Conservation (phyloP, 1,140 invertebrate species). For the Meteorus sp. region DNA sequence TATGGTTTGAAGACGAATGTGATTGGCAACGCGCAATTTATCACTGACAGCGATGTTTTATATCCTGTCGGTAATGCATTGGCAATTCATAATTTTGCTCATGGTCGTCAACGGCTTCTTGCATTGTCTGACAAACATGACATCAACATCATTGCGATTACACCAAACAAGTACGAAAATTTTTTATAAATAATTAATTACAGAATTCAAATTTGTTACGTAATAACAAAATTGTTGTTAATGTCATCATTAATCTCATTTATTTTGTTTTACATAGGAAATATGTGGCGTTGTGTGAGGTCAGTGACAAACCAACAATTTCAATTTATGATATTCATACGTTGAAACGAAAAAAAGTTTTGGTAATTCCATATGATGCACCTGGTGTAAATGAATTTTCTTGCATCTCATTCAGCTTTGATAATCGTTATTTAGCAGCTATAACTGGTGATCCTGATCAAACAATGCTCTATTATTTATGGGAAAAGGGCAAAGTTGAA, state of each 20-base stretch:
- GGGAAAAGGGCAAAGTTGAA: constrained; percentile 82
- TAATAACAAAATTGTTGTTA: too few relatives aligned
- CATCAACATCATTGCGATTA: constrained; percentile 63
- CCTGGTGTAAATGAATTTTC: constrained; percentile 63
- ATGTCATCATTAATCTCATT: too few relatives aligned
- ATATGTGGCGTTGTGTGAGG: constrained; percentile 59
- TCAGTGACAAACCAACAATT: constrained; percentile 62
- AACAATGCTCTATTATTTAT: constrained; percentile 78
- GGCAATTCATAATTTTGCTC: constrained; percentile 64
- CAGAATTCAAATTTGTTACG: too few relatives aligned
- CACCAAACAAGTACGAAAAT: constrained; percentile 66
- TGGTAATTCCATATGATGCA: constrained; percentile 62
- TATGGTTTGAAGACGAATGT: constrained; percentile 65
- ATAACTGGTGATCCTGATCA: constrained; percentile 80
- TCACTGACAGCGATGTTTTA: constrained; percentile 68
- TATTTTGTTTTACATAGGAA: constrained; percentile 55
- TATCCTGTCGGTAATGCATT: constrained; percentile 71
- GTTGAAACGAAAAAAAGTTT: constrained; percentile 64
- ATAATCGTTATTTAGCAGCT: constrained; percentile 76
- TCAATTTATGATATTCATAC: constrained; percentile 68
- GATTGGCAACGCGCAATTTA: constrained; percentile 65
- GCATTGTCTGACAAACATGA: constrained; percentile 56
- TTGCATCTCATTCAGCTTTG: constrained; percentile 75
- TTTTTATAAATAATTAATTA: constrained; percentile 13
- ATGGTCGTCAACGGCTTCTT: constrained; percentile 52